Evolutionary conservation across 2,113 vertebrate species (phyloP).

Genomic region (Labeo rohita): DNA sequence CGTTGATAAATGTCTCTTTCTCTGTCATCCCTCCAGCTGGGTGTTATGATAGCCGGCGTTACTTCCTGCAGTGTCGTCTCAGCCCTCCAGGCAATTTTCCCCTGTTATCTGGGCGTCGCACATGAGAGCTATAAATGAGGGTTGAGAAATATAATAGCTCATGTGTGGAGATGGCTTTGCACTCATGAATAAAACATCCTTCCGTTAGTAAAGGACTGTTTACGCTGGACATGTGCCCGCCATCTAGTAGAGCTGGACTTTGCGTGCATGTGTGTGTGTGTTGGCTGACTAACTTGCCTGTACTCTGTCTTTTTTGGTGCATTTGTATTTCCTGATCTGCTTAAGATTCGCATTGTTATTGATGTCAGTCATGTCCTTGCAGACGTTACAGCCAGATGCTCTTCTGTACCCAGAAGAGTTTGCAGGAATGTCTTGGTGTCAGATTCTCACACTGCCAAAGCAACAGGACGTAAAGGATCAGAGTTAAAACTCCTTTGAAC

Average conservation of each 20-base stretch:
- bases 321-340: conserved; percentile 18
- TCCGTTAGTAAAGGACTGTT: conserved; percentile 47
- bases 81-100: conserved; percentile 68
- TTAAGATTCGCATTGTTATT: conserved; percentile 23
- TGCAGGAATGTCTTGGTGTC: conserved; percentile 32
- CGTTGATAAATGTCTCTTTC: conserved; percentile 61
- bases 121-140: conserved; percentile 65
- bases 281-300: not conserved
- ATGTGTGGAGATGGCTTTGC: conserved; percentile 64
- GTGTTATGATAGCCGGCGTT: conserved; percentile 71
- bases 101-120: conserved; percentile 71
- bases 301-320: conserved; percentile 7
- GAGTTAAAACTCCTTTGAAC: conserved; percentile 52
- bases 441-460: conserved; percentile 44
- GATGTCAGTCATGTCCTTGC: not conserved
- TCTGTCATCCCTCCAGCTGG: conserved; percentile 68
- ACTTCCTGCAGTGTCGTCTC: conserved; percentile 69
- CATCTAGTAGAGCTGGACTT: conserved; percentile 13
- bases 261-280: not conserved
- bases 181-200: conserved; percentile 74
- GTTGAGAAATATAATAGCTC: conserved; percentile 65
- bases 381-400: conserved; percentile 32
- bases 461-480: conserved; percentile 33
- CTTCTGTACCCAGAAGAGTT: conserved; percentile 11
- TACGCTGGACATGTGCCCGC: conserved; percentile 52